Conservation (phyloP, 2,797 vertebrate genomes). For the Rachycentron canadum region DNA sequence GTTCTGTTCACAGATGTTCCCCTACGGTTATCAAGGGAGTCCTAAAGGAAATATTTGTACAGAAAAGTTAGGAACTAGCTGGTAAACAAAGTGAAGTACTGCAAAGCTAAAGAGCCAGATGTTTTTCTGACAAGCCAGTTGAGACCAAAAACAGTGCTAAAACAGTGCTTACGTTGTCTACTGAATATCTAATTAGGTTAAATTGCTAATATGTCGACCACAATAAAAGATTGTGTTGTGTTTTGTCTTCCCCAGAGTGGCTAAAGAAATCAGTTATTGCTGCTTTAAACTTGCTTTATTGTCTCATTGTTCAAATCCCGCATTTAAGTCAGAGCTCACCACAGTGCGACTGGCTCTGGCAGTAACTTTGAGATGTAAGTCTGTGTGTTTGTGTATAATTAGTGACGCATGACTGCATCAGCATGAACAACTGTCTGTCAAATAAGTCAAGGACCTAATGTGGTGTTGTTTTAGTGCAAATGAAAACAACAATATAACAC, state of each 20-base stretch:
- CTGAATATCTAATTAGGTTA: not conserved
- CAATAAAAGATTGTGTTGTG: not conserved
- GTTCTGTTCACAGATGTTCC: too few relatives aligned
- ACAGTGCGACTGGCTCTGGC: not conserved
- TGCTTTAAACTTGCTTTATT: constrained; percentile 12
- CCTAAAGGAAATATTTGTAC: too few relatives aligned
- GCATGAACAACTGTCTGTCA: constrained; percentile 34
- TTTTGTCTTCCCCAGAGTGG: not conserved
- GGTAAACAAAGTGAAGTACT: too few relatives aligned
- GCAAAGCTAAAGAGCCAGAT: too few relatives aligned
- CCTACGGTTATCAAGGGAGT: too few relatives aligned
- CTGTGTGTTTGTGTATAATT: constrained; percentile 8
- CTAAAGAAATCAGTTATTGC: constrained; percentile 13
- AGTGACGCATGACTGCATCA: constrained; percentile 24
- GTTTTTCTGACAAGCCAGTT: too few relatives aligned
- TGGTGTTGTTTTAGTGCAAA: constrained; percentile 51
- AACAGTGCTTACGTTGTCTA: not conserved
- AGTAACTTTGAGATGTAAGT: constrained; percentile 27
- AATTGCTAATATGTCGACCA: not conserved
- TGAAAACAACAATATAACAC: constrained; percentile 56
- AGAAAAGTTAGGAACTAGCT: too few relatives aligned
- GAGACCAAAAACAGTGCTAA: too few relatives aligned
- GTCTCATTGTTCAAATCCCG: not conserved
- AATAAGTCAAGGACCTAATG: constrained; percentile 36
- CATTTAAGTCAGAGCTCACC: not conserved